Base-by-base conservation (phyloP, 2,113 vertebrate genomes). In the Sisor rabdophorus region DNA sequence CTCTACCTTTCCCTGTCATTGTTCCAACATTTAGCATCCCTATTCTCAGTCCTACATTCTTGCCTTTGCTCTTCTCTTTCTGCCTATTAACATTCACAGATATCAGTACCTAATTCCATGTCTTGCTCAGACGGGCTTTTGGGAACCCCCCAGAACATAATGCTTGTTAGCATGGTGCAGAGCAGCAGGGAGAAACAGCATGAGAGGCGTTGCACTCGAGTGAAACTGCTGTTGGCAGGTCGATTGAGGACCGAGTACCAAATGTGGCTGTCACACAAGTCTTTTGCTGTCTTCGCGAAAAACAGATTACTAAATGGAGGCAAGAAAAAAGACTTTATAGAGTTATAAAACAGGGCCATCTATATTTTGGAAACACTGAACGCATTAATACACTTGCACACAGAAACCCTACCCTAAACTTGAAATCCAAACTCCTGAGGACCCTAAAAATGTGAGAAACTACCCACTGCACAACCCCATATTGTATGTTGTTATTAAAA, bases 121-220 rank as follows among this genome's bases (percentile, higher is more conserved):
- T 94, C 97, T 87, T 98, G 96, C 85, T 98, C 95, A 9, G 93
- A 91, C 0, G 96, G 96, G 78, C 95, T 91, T 73, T 91, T 94
- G 44, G 97, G 95, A 67, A 99, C 88, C 1, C 96, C 96, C 93
- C 94, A 98, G 85, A 99, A 98, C 92, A 98, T 96, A 88, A 99
- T 96, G 86, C 93, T 98, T 67, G 95, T 96, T 80, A 98, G 86
- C 96, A 98, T 98, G 64, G 97, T 98, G 87, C 97, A 98, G 13
- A 99, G 93, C 30, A 99, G 91, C 84, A 99, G 87, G 0, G 97
- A 98, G 78, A 97, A 97, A 78, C 95, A 99, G 32, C 96, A 98
- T 1, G 96, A 99, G 44, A 96, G 93, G 0, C 96, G 87, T 85
- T 98, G 96, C n/a, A 95, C 95, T 15, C 94, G 82, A 0, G 94